Evolutionary conservation across 2,113 vertebrate genomes (phyloP).

Genomic region (Xiphophorus maculatus): DNA sequence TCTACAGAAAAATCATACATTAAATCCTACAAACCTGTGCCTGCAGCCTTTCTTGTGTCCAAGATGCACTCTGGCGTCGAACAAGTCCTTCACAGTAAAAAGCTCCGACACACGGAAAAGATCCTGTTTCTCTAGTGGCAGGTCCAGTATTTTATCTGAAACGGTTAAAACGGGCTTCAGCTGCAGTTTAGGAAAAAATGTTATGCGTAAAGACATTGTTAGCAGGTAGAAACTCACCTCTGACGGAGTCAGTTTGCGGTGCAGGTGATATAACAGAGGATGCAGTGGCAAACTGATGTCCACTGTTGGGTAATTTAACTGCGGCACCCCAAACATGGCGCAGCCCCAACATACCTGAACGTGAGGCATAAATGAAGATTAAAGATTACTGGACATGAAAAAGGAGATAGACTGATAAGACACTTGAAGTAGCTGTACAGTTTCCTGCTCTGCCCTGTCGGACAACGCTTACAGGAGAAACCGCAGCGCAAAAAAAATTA

Average conservation of each 20-base stretch:
- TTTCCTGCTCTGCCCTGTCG: background rate
- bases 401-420: background rate
- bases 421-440: background rate
- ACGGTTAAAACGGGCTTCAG: conserved; percentile 2
- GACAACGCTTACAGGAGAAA: background rate
- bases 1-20: no score
- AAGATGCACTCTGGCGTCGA: conserved; percentile 91
- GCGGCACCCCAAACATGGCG: conserved; percentile 24
- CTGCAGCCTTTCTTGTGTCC: conserved; percentile 94
- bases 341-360: conserved; percentile 63
- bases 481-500: background rate
- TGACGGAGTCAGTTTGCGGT: conserved; percentile 8
- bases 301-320: conserved; percentile 18
- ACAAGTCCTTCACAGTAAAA: conserved; percentile 87
- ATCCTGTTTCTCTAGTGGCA: conserved; percentile 85
- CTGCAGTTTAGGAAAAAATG: rapidly evolving
- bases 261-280: conserved; percentile 29
- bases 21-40: conserved; percentile 81
- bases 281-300: conserved; percentile 50
- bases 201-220: background rate
- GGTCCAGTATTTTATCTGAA: conserved; percentile 66
- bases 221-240: conserved; percentile 45
- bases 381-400: background rate
- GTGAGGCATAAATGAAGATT: background rate
- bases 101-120: conserved; percentile 91